Percentiles rank a stretch among this genome's conserved stretches.
Conservation (phyloP, 1,140 invertebrate species). For the Pygmarrhopalites habei region DNA sequence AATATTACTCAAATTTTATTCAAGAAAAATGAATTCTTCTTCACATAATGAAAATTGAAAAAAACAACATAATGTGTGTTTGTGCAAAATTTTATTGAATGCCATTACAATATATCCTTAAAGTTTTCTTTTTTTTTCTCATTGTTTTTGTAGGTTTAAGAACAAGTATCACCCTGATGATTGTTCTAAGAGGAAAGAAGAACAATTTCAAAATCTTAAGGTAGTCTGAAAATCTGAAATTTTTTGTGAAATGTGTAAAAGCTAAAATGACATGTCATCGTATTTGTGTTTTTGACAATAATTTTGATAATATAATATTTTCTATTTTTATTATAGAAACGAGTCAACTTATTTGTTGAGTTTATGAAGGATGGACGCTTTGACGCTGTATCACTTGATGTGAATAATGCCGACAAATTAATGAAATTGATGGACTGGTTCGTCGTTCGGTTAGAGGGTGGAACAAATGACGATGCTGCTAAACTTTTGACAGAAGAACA, state of each 20-base stretch:
- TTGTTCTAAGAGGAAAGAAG: slow-evolving; percentile 79
- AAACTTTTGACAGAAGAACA: slow-evolving; percentile 39
- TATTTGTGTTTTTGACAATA: background rate
- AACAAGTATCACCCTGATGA: slow-evolving; percentile 98
- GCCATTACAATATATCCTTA: no score
- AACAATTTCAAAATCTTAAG: slow-evolving; percentile 73
- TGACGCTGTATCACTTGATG: slow-evolving; percentile 73
- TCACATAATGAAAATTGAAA: no score
- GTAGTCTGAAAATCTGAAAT: slow-evolving; percentile 46
- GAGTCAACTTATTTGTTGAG: slow-evolving; percentile 84
- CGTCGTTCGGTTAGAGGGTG: slow-evolving; percentile 94
- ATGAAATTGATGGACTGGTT: slow-evolving; percentile 88
- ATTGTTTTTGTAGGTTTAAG: slow-evolving; percentile 77
- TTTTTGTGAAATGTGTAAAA: slow-evolving; percentile 6
- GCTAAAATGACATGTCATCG: background rate
- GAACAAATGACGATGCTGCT: slow-evolving; percentile 72
- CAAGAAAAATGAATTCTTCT: no score
- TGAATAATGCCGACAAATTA: slow-evolving; percentile 75
- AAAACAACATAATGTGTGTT: no score
- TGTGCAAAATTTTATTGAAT: no score
- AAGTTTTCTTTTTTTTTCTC: slow-evolving; percentile 30
- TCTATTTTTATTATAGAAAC: slow-evolving; percentile 55
- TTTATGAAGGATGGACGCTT: slow-evolving; percentile 66
- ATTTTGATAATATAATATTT: background rate
- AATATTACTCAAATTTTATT: no score